Evolutionary conservation across 2,888 invertebrate genomes (phyloP), one percentile per base, ranked within the genome.

Genomic region (Watsonalla binaria): DNA sequence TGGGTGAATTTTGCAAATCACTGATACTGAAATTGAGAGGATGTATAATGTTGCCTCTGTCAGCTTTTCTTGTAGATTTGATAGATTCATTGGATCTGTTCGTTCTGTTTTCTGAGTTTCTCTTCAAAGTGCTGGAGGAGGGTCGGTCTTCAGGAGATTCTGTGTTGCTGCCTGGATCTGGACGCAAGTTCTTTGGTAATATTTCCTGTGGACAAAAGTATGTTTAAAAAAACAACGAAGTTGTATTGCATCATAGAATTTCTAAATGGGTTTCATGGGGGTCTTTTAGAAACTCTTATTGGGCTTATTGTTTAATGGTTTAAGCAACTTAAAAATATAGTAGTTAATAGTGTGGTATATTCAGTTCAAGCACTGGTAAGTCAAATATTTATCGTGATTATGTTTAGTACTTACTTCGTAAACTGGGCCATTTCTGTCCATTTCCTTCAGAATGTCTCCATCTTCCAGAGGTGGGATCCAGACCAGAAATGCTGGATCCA

Each of bases 401-500:
- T 13, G 54, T 51, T 47, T 0, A 39, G 52, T 46, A 56, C 47
- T 63, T 62, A 88, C 90, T 81, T 88, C 91, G 65, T 91, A 90
- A 48, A 86, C 77, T 0, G 87, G 85, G 33, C 81, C 81, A 5
- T 78, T 86, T 48, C 92, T 92, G 56, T 92, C 92, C 5, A 92
- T 92, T 48, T 93, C 92, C 47, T 92, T 92, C 45, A 94, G 82
- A n/a, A 93, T 92, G 54, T 94, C 94, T 0, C 93, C 94, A 46
- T 94, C 94, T 65, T 94, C 94, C 24, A 95, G 84, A 0, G 96
- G 96, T 6, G 97, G 96, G 62, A 96, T 96, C 96, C 96, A 97
- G 0, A 96, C 95, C 48, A 96, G 86, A 78, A 96, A 96, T 0
- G 96, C 96, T 0, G 96, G 96, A 80, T 97, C 97, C 96, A 96